These are phyloP conservation scores for Tachystola acroxantha DNA, from an alignment of 2,888 invertebrate species.

Conservation along the genomic window DNA sequence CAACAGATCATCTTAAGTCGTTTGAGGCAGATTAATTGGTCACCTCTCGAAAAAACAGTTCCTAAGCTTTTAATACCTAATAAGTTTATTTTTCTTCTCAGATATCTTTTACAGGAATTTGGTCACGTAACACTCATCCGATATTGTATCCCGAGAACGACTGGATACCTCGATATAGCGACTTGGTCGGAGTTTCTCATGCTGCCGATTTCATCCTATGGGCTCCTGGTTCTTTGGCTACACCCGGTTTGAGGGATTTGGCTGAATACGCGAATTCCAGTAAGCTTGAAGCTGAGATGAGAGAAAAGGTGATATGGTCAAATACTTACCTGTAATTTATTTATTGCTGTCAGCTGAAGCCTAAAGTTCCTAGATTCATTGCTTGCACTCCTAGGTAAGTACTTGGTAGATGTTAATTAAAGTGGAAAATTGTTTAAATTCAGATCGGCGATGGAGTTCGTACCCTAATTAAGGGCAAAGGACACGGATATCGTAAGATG, in stretches of 20 bases:
- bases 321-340: no score
- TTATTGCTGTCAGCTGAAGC: no score
- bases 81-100: constrained; percentile 21
- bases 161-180: constrained; percentile 58
- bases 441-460: constrained; percentile 61
- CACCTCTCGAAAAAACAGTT: no score
- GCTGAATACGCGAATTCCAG: constrained; percentile 62
- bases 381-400: no score
- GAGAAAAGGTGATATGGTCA: constrained; percentile 46
- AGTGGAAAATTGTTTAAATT: background rate
- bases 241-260: constrained; percentile 50
- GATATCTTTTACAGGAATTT: constrained; percentile 59
- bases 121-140: constrained; percentile 66
- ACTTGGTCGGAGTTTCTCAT: constrained; percentile 62
- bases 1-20: no score
- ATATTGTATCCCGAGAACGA: constrained; percentile 59
- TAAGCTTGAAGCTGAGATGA: constrained; percentile 53
- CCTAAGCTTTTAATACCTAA: no score
- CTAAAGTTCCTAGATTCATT: no score
- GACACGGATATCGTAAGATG: constrained; percentile 61
- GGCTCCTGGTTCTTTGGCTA: constrained; percentile 52
- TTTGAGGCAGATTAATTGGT: no score
- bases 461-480: constrained; percentile 65
- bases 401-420: no score
- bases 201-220: constrained; percentile 48